Evolutionary conservation across 2,797 vertebrate species (phyloP).

Genomic region (Bucorvus abyssinicus): DNA sequence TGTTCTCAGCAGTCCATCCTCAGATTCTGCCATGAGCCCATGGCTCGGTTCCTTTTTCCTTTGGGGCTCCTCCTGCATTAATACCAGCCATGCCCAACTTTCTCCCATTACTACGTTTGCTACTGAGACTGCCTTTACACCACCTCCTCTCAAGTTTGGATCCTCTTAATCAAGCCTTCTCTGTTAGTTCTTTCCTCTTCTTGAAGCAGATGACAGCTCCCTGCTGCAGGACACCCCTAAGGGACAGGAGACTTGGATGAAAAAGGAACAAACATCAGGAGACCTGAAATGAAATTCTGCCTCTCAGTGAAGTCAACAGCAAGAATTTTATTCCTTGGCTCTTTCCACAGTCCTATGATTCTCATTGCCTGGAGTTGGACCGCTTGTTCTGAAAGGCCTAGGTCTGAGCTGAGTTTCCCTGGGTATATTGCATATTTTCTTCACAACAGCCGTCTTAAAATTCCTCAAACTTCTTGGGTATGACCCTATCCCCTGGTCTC

Average conservation of each 20-base stretch:
- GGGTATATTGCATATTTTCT: neutral
- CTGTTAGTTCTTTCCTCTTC: neutral
- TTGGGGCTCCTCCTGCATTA: neutral
- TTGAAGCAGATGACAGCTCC: neutral
- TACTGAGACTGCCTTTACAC: neutral
- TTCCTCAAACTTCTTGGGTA: neutral
- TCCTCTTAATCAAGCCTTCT: neutral
- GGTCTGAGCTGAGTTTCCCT: neutral
- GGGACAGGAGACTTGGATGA: neutral
- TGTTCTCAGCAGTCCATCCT: neutral
- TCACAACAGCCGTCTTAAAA: neutral
- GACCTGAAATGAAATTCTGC: neutral
- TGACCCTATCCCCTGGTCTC: neutral
- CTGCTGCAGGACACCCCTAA: neutral
- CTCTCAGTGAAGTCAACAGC: neutral
- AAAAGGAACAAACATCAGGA: neutral
- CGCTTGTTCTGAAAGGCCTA: neutral
- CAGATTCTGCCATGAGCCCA: neutral
- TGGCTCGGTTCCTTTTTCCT: neutral
- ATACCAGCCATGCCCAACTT: neutral
- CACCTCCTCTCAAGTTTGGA: neutral
- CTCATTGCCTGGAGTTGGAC: neutral
- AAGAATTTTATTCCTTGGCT: neutral
- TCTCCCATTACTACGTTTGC: neutral
- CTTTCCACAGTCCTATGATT: neutral